phyloP scores from a whole-genome alignment of 1,140 invertebrate species.

The Stegodyphus dumicola region DNA sequence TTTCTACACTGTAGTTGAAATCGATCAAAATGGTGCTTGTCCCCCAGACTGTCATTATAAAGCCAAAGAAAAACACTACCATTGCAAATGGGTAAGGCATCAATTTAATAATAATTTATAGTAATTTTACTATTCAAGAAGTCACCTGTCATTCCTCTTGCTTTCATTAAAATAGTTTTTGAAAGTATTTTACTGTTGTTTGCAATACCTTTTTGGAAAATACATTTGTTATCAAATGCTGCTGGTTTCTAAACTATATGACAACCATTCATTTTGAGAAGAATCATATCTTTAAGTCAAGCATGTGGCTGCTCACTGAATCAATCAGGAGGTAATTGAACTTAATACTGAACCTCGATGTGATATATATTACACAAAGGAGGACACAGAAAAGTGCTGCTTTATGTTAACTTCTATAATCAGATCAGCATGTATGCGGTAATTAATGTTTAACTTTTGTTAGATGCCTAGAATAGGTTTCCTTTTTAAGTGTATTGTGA shows the following conservation, averaged over 20 bases:
- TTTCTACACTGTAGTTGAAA: constrained; percentile 76
- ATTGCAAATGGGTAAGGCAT: constrained; percentile 75
- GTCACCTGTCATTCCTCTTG: background rate
- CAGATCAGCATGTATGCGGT: too few relatives aligned
- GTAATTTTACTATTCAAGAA: constrained; percentile 3
- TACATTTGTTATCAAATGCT: background rate
- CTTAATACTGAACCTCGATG: background rate
- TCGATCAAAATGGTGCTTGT: constrained; percentile 73
- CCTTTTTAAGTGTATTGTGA: too few relatives aligned
- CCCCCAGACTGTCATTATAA: constrained; percentile 79
- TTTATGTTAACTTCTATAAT: too few relatives aligned
- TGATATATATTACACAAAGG: too few relatives aligned
- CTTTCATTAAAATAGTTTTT: background rate
- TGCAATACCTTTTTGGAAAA: background rate
- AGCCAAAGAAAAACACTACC: constrained; percentile 85
- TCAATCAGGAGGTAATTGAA: background rate
- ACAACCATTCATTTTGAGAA: too few relatives aligned
- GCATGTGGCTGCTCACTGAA: background rate
- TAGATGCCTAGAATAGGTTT: too few relatives aligned
- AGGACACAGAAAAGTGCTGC: too few relatives aligned
- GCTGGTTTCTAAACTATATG: too few relatives aligned
- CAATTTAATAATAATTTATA: constrained; percentile 6
- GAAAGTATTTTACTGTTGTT: background rate
- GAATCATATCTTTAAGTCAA: too few relatives aligned
- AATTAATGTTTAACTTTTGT: too few relatives aligned